Evolutionary conservation across 2,888 invertebrate genomes (phyloP), one percentile per base, ranked within the genome.

Genomic region (Oxycera nigricornis): DNA sequence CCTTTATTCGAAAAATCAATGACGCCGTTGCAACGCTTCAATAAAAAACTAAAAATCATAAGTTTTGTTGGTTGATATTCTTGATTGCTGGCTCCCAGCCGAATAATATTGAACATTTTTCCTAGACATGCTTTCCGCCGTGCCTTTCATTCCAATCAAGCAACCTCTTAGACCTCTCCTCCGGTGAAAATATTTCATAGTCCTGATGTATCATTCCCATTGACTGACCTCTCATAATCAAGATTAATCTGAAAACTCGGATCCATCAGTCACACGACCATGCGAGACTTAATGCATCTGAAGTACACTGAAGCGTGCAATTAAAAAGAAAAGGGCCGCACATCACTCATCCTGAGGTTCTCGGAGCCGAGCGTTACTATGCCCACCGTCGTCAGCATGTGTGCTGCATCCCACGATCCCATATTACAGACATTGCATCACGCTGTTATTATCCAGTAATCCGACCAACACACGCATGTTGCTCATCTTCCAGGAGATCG

Each of bases 271-370:
- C 65, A 65, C 65, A 65, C 41, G 65, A 65, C 26, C 30, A 59
- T 67, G 67, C 41, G 22, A 67, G 67, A 24, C 20, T 70, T 28
- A 30, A 70, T 70, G 31, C 70, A 52, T 70, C 70, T 46, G 31
- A 52, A 31, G 70, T 31, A 70, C 52, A 70, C 30, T 70, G 70
- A 24, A 70, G 70, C 70, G 70, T 70, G 70, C 70, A 70, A 70
- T 70, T 70, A 70, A 46, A 50, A 50, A 68, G 68, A 68, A 50
- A 68, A 68, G 30, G 55, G 22, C 41, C 52, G 52, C 55, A 52
- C 39, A 65, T 65, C 65, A 65, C 35, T 65, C 65, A 65, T 65
- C 65, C 39, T 65, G 22, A 24, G 39, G 14, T 4, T 1, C 28
- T 22, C 28, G 26, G 14, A 9, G 39, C 17, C 46, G 31, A 55